Evolutionary conservation across 2,113 vertebrate genomes (phyloP), one percentile per base, ranked within the genome.

Genomic region (Lampris megalopsis): DNA sequence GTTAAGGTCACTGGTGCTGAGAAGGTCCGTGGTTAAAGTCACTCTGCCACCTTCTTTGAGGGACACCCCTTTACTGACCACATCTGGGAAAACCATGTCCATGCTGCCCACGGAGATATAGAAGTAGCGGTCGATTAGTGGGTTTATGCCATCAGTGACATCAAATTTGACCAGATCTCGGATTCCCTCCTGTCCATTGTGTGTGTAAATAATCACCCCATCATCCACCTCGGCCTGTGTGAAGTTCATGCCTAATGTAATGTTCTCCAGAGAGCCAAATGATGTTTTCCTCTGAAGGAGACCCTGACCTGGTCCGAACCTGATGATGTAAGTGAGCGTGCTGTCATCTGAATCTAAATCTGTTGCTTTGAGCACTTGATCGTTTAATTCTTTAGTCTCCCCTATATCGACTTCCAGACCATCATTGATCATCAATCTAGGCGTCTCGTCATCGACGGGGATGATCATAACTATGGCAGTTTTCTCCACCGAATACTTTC

Each of bases 151-250:
- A 73, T 99, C 97, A 0, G 97, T 98, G 48, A 98, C 94, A 54
- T 99, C 97, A 81, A 99, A 99, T 82, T 98, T 99, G 64, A 98
- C 89, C 54, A 98, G 92, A 86, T 99, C 97, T 68, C 96, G 91
- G 66, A 97, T 83, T 58, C 97, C 96, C 80, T 96, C 95, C 66
- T 92, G 96, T 56, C 97, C 96, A 37, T 89, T 95, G 89, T 99
- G 97, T 9, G 80, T 86, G 59, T 99, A 99, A 8, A 86, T 79
- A 73, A 99, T 93, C 4, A 95, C 83, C 35, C 94, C 94, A 53
- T 91, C 93, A 69, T 99, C 95, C 1, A 99, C 86, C 63, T 98
- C 96, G n/a, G 91, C 95, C 68, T 99, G 97, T 8, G 97, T 99
- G 75, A 99, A 99, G 83, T 98, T 98, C 96, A 96, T 97, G 45